A percentile compares a stretch with the other conserved stretches of the same genome.
phyloP scores from a whole-genome alignment of 2,113 vertebrate genomes.

The Phoenicopterus ruber region DNA sequence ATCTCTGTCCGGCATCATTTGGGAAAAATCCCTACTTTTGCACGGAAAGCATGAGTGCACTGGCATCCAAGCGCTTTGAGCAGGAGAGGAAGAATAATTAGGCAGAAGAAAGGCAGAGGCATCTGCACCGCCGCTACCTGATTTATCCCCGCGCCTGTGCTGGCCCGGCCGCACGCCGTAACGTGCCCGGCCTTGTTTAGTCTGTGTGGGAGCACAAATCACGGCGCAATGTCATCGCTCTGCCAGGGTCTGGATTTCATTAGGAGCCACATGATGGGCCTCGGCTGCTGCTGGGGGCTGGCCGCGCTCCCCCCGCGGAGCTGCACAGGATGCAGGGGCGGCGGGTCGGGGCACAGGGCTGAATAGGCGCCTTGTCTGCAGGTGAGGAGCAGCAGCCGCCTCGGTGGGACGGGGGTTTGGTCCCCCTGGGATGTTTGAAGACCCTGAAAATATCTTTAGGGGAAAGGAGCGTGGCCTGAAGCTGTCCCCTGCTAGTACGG shows the following conservation, averaged over 20 bases:
- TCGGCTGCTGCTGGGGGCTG: constrained; percentile 38
- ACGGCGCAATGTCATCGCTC: constrained; percentile 31
- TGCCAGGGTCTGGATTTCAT: constrained; percentile 72
- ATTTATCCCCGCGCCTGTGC: not conserved
- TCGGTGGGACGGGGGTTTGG: fast-evolving
- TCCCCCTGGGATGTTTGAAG: not conserved
- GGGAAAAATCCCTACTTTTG: not conserved
- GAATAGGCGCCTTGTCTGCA: constrained; percentile 71
- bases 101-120: not conserved
- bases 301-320: constrained; percentile 2
- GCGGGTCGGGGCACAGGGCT: constrained; percentile 35
- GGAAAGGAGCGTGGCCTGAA: not conserved
- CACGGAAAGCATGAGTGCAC: fast-evolving
- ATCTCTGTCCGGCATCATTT: not conserved
- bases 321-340: constrained; percentile 68
- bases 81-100: not conserved
- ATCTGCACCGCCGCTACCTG: fast-evolving
- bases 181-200: constrained; percentile 35
- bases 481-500: not conserved
- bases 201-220: constrained; percentile 60
- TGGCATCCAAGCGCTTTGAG: not conserved
- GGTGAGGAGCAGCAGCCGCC: constrained; percentile 52
- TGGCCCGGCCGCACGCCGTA: not conserved
- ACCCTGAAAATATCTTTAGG: not conserved
- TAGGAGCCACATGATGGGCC: constrained; percentile 69